Conservation (phyloP, 1,140 invertebrate species). For the Drosophila gunungcola region DNA sequence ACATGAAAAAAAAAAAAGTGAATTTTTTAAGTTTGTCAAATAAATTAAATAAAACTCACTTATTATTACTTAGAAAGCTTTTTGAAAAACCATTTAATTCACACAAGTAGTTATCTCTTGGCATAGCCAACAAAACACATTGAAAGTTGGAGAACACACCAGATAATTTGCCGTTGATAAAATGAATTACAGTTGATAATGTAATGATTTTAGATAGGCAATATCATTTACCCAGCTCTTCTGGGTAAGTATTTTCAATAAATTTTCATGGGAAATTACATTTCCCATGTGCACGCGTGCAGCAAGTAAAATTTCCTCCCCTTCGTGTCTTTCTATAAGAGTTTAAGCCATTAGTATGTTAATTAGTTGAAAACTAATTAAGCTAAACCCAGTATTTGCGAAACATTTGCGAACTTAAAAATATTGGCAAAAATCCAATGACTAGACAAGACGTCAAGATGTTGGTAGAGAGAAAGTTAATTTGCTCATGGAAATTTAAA, state of each 20-base stretch:
- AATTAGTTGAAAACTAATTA: slow-evolving; percentile 70
- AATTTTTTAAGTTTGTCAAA: too few relatives aligned
- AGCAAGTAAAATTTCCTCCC: slow-evolving; percentile 5
- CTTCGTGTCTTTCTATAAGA: slow-evolving; percentile 5
- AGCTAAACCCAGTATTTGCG: slow-evolving; percentile 38
- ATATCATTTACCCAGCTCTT: not conserved
- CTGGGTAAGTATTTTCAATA: not conserved
- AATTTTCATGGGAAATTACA: slow-evolving; percentile 17
- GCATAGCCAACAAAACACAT: not conserved
- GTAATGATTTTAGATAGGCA: not conserved
- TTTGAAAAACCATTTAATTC: not conserved
- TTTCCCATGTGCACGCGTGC: slow-evolving; percentile 28
- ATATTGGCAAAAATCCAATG: not conserved
- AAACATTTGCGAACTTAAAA: slow-evolving; percentile 1
- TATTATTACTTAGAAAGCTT: not conserved
- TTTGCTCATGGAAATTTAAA: not conserved
- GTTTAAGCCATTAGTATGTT: slow-evolving; percentile 56
- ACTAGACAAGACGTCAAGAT: not conserved
- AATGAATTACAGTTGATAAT: not conserved
- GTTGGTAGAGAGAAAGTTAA: not conserved
- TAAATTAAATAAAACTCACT: too few relatives aligned
- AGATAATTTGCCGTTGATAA: not conserved
- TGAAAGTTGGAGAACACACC: too few relatives aligned
- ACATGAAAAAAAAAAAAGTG: too few relatives aligned
- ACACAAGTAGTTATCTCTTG: not conserved